A percentile compares a stretch with the other conserved stretches of the same genome.
Conservation (phyloP, 1,140 invertebrate genomes). For the Cherax quadricarinatus region DNA sequence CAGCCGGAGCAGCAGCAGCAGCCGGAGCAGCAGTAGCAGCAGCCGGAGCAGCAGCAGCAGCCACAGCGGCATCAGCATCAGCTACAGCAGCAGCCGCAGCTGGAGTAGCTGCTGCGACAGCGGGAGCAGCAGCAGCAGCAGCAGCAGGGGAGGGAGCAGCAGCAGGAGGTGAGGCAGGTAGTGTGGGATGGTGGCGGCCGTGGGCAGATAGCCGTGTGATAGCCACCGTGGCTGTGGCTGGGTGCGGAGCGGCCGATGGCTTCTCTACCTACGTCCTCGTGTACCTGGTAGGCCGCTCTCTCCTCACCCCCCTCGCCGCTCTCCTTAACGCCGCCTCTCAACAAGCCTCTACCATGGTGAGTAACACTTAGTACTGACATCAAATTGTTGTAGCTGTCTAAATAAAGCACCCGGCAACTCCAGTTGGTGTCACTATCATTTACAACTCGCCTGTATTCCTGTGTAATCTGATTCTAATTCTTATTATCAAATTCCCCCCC, state of each 20-base stretch:
- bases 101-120: background rate
- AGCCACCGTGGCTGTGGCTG: conserved; percentile 56
- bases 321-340: conserved; percentile 58
- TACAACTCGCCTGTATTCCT: too few relatives aligned
- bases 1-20: conserved; percentile 15
- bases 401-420: too few relatives aligned
- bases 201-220: conserved; percentile 47
- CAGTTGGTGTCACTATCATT: too few relatives aligned
- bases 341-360: conserved; percentile 63
- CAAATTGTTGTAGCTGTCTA: too few relatives aligned
- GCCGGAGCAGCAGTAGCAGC: background rate
- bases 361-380: background rate
- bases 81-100: background rate
- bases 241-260: conserved; percentile 62
- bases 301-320: conserved; percentile 60
- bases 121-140: background rate
- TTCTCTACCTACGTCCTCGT: conserved; percentile 63
- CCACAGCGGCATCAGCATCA: background rate
- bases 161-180: conserved; percentile 30
- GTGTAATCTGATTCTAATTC: too few relatives aligned
- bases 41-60: background rate
- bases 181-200: conserved; percentile 40
- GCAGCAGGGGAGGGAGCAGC: background rate
- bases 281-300: conserved; percentile 60
- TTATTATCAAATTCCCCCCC: too few relatives aligned